Evolutionary conservation across 2,113 vertebrate genomes (phyloP).

Genomic region (Colossoma macropomum): DNA sequence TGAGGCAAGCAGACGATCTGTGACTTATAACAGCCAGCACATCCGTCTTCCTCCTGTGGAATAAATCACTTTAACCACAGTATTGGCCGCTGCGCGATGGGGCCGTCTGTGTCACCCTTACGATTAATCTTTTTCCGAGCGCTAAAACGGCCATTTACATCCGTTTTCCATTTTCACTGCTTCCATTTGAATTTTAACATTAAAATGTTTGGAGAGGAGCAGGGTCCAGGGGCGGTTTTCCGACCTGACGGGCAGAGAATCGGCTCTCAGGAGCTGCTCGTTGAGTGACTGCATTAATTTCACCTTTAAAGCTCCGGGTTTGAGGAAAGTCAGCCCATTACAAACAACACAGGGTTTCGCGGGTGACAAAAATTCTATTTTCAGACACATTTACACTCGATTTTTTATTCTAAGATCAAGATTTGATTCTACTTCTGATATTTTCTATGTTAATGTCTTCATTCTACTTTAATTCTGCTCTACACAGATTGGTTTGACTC

Average conservation of each 20-base stretch:
- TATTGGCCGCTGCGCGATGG: not conserved
- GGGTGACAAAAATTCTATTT: not conserved
- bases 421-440: too few species aligned
- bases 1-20: not conserved
- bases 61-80: conserved; percentile 38
- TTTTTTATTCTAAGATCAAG: too few species aligned
- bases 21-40: not conserved
- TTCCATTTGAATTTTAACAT: conserved; percentile 18
- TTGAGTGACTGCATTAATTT: not conserved
- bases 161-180: conserved; percentile 24
- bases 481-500: too few species aligned
- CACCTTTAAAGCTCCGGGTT: not conserved
- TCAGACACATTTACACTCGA: not conserved
- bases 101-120: not conserved
- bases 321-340: not conserved
- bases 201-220: not conserved
- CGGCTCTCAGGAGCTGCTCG: not conserved
- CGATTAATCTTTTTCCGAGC: not conserved
- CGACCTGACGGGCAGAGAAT: not conserved
- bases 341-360: not conserved
- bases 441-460: too few species aligned
- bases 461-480: too few species aligned
- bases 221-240: not conserved
- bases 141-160: conserved; percentile 27
- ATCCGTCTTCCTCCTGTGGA: not conserved